These are phyloP conservation scores for Apteryx mantelli DNA, from an alignment of 2,113 vertebrate genomes.

Conservation along the genomic window DNA sequence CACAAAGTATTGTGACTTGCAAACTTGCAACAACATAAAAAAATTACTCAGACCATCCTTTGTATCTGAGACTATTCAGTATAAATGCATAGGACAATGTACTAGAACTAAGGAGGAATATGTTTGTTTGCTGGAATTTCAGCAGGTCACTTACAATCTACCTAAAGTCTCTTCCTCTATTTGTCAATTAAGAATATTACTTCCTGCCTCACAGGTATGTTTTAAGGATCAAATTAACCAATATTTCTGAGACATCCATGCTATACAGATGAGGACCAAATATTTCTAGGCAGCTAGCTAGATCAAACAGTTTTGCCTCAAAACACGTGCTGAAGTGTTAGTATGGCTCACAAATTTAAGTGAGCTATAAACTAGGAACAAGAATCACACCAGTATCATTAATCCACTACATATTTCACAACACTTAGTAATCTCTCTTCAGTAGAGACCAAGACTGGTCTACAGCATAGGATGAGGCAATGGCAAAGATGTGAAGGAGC, in stretches of 20 bases:
- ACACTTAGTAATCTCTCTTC: constrained; percentile 39
- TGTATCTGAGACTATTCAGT: neutral
- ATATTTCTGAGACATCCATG: neutral
- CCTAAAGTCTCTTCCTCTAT: neutral
- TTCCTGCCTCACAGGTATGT: neutral
- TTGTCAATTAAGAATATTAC: neutral
- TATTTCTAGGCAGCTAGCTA: constrained; percentile 6
- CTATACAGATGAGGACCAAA: neutral
- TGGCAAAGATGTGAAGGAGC: neutral
- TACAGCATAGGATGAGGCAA: neutral
- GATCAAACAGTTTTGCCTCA: neutral
- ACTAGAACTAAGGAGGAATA: neutral
- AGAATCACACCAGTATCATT: neutral
- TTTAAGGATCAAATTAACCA: neutral
- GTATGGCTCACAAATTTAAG: constrained; percentile 10
- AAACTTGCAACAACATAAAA: neutral
- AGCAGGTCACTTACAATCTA: neutral
- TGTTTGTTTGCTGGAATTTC: neutral
- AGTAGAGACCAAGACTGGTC: neutral
- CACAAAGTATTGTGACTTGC: neutral
- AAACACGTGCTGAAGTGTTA: neutral
- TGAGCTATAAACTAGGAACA: neutral
- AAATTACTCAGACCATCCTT: neutral
- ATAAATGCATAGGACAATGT: neutral
- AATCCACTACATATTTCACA: neutral